Conservation (phyloP, 2,888 invertebrate species). For the Chrysotoxum bicinctum region DNA sequence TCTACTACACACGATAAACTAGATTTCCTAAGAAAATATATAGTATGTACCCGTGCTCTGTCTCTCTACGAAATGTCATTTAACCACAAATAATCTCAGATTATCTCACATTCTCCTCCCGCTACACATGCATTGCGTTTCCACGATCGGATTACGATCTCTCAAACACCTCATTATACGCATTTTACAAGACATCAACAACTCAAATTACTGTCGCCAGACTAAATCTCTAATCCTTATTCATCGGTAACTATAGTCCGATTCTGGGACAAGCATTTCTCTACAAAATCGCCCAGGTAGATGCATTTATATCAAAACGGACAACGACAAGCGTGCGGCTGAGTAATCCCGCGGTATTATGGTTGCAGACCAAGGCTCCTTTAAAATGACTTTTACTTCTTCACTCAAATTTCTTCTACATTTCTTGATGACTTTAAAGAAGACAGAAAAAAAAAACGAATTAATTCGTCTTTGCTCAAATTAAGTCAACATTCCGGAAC, state of each 20-base stretch:
- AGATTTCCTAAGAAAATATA: constrained; percentile 19
- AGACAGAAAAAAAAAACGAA: neutral
- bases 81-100: constrained; percentile 56
- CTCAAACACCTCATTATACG: constrained; percentile 33
- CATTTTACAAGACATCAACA: constrained; percentile 34
- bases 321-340: neutral
- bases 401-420: neutral
- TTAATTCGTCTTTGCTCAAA: constrained; percentile 42
- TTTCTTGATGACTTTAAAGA: neutral
- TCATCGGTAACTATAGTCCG: neutral
- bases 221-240: constrained; percentile 49
- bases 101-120: constrained; percentile 38
- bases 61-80: constrained; percentile 25
- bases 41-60: constrained; percentile 1
- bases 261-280: neutral
- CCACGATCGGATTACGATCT: constrained; percentile 7
- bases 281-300: constrained; percentile 14
- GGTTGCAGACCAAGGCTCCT: neutral
- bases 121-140: neutral
- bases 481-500: constrained; percentile 71
- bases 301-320: neutral
- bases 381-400: neutral
- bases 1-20: neutral
- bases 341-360: neutral
- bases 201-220: constrained; percentile 64